phyloP scores from a whole-genome alignment of 2,797 vertebrate genomes.

The Onychomys leucogaster region DNA sequence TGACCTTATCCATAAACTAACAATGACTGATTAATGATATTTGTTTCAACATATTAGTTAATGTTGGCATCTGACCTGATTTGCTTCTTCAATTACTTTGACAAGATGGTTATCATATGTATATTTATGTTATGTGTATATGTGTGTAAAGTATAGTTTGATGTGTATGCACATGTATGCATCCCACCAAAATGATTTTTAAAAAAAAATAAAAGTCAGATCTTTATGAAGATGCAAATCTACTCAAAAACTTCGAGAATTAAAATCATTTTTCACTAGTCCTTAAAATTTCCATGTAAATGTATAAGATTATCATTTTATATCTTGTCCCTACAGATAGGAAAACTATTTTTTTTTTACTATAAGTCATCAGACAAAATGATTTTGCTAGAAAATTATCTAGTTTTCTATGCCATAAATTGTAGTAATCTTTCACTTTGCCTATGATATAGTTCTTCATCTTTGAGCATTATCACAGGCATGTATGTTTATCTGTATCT shows the following conservation, averaged over 20 bases:
- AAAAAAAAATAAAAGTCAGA: background rate
- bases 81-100: background rate
- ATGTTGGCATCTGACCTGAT: background rate
- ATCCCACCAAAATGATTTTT: background rate
- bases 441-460: background rate
- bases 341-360: background rate
- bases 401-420: background rate
- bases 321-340: background rate
- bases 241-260: too few relatives aligned
- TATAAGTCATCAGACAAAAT: slow-evolving; percentile 22
- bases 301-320: background rate
- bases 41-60: background rate
- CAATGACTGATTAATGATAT: background rate
- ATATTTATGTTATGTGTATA: background rate
- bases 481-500: slow-evolving; percentile 8
- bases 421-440: background rate
- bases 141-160: background rate
- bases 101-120: background rate
- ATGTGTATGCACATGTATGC: background rate
- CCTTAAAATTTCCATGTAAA: background rate
- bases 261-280: background rate
- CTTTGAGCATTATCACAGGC: background rate
- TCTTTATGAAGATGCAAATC: background rate
- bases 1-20: background rate
- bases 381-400: slow-evolving; percentile 7